Evolutionary conservation across 2,888 invertebrate genomes (phyloP).

Genomic region (Sussaba pulchella): DNA sequence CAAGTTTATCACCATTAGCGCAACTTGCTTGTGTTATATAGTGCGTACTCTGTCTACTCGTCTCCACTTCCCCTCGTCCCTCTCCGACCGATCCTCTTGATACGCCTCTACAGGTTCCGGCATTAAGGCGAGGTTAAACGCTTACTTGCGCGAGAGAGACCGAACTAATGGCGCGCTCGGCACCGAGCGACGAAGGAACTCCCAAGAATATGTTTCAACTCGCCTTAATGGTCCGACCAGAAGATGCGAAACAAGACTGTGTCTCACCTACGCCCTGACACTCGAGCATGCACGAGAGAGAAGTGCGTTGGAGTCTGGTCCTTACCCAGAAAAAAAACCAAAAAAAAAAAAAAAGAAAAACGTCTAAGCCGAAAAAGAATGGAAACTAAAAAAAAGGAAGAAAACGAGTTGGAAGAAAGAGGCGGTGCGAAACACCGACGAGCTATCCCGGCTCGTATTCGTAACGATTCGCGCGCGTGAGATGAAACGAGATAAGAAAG

Average conservation of each 20-base stretch:
- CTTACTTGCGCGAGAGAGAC: too few relatives aligned
- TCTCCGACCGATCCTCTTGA: not conserved
- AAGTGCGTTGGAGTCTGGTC: constrained; percentile 29
- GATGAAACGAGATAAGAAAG: constrained; percentile 54
- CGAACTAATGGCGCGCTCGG: too few relatives aligned
- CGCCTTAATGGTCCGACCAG: constrained; percentile 34
- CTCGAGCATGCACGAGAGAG: constrained; percentile 10
- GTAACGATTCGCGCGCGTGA: constrained; percentile 51
- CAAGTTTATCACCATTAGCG: constrained; percentile 65
- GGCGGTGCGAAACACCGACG: constrained; percentile 26
- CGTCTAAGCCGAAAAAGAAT: too few relatives aligned
- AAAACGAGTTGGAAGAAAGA: constrained; percentile 18
- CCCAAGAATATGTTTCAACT: not conserved
- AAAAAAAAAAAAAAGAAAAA: constrained; percentile 4
- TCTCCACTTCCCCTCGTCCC: not conserved
- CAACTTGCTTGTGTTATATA: constrained; percentile 40
- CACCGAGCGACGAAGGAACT: too few relatives aligned
- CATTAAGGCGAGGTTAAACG: not conserved
- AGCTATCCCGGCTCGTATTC: constrained; percentile 15
- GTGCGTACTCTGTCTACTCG: not conserved
- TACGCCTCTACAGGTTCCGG: not conserved
- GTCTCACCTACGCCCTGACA: constrained; percentile 55
- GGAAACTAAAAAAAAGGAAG: not conserved
- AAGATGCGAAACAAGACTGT: constrained; percentile 29
- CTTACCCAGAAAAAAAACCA: constrained; percentile 27